Base-by-base conservation (phyloP, 2,888 invertebrate species). In the Athrips mouffetella region DNA sequence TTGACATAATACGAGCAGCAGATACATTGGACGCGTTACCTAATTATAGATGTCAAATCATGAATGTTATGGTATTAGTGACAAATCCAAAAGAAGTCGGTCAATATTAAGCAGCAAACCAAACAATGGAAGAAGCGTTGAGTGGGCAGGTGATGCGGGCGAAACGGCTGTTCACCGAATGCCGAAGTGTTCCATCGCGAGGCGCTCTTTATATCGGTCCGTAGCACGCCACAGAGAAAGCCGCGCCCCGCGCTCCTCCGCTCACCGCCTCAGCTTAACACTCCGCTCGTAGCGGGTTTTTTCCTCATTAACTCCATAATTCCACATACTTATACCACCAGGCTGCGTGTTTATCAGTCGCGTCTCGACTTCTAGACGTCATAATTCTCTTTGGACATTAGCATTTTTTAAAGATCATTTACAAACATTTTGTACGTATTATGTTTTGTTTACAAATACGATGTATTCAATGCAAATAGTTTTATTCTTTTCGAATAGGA, bases 131-230 rank as follows among this genome's bases (percentile, higher is more conserved):
- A 58, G 67, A 67, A 67, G 63, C 70, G 72, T 76, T 76, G 71
- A 70, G 64, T 70, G 64, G 66, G 67, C 69, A 70, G 80, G 66
- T 77, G 77, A 80, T 76, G 81, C 79, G 82, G 85, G 87, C 87
- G 70, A 83, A 80, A 86, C 88, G 88, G 87, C 84, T 87, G 83
- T 80, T 72, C 79, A 77, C 87, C 88, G 88, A 88, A 86, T 88
- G 88, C 87, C 88, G 62, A 87, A 82, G 87, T 82, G 66, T 80
- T 80, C 76, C 74, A 76, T 73, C 78, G 82, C 80, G 76, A 76
- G 65, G 75, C 83, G 81, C 84, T 84, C 84, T 87, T 88, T 88
- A 88, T 88, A 88, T 84, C 76, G 73, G 72, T 67, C 72, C 73
- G 65, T 67, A 60, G 80, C 73, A 70, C n/a, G n/a, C 76, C 67